Evolutionary conservation across 2,113 vertebrate genomes (phyloP).

Genomic region (Menidia beryllina): DNA sequence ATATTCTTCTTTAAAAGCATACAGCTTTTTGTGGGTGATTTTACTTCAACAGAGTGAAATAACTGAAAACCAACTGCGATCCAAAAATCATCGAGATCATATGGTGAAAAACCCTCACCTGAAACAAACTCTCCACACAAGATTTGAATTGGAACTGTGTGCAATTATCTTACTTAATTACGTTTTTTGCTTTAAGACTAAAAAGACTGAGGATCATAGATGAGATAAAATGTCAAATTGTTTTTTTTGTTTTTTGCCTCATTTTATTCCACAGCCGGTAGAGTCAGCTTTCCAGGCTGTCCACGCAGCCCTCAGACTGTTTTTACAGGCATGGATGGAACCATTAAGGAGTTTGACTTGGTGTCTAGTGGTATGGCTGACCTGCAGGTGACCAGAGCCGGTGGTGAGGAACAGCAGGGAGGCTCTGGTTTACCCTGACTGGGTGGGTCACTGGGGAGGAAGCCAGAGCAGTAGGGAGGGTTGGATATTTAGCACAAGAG

Average conservation of each 20-base stretch:
- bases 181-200: conserved; percentile 11
- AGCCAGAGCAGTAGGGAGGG: conserved; percentile 1
- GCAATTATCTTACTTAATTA: conserved; percentile 42
- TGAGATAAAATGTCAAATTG: conserved; percentile 28
- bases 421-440: conserved; percentile 28
- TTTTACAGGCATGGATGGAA: conserved; percentile 56
- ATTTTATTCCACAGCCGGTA: conserved; percentile 18
- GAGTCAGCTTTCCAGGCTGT: conserved; percentile 36
- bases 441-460: conserved; percentile 38
- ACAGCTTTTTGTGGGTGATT: conserved; percentile 2
- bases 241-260: conserved; percentile 26
- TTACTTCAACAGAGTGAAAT: conserved; percentile 13
- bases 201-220: conserved; percentile 2
- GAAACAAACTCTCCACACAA: conserved; percentile 24
- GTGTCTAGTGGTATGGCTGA: conserved; percentile 45
- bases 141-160: conserved; percentile 45
- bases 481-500: conserved; percentile 9
- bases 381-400: conserved; percentile 50
- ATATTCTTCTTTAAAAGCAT: conserved; percentile 5
- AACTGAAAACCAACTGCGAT: conserved; percentile 9
- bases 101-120: conserved; percentile 14
- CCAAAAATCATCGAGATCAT: conserved; percentile 2
- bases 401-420: conserved; percentile 49
- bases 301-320: conserved; percentile 28
- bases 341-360: conserved; percentile 53